Evolutionary conservation across 2,888 invertebrate genomes (phyloP).

Genomic region (Drosophila eohydei): DNA sequence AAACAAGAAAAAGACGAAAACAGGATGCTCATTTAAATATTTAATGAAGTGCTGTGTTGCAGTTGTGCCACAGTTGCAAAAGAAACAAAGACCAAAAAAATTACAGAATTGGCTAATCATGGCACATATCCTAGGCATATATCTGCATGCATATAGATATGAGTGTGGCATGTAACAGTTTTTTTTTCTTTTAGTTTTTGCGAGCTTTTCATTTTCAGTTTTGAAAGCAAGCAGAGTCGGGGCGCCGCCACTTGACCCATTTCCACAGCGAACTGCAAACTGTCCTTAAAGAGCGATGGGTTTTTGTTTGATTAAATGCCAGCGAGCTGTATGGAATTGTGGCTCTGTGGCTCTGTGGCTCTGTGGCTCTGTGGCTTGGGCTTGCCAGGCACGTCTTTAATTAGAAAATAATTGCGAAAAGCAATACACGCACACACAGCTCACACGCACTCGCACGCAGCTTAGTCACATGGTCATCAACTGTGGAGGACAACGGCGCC

Average conservation of each 20-base stretch:
- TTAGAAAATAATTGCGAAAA: conserved; percentile 83
- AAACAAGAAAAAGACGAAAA: conserved; percentile 54
- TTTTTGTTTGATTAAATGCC: conserved; percentile 50
- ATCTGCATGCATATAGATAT: not conserved
- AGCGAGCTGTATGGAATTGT: conserved; percentile 8
- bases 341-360: conserved; percentile 28
- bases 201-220: conserved; percentile 60
- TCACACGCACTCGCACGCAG: conserved; percentile 1
- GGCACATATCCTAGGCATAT: conserved; percentile 40
- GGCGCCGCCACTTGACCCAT: conserved; percentile 70
- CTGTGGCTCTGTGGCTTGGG: conserved; percentile 31
- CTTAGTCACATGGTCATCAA: conserved; percentile 24
- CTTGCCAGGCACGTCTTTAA: conserved; percentile 81
- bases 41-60: conserved; percentile 79
- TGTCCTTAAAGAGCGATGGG: conserved; percentile 35
- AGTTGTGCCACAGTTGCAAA: conserved; percentile 45
- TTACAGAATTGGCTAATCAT: conserved; percentile 62
- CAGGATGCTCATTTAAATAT: conserved; percentile 82
- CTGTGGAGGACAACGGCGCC: conserved; percentile 66
- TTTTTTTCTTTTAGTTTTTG: conserved; percentile 38
- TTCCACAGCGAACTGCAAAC: conserved; percentile 28
- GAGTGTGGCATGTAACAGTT: conserved; percentile 66
- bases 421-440: conserved; percentile 36
- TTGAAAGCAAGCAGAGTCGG: conserved; percentile 9
- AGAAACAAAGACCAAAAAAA: not conserved